phyloP scores from a whole-genome alignment of 2,113 vertebrate genomes.

The Actenoides hombroni region DNA sequence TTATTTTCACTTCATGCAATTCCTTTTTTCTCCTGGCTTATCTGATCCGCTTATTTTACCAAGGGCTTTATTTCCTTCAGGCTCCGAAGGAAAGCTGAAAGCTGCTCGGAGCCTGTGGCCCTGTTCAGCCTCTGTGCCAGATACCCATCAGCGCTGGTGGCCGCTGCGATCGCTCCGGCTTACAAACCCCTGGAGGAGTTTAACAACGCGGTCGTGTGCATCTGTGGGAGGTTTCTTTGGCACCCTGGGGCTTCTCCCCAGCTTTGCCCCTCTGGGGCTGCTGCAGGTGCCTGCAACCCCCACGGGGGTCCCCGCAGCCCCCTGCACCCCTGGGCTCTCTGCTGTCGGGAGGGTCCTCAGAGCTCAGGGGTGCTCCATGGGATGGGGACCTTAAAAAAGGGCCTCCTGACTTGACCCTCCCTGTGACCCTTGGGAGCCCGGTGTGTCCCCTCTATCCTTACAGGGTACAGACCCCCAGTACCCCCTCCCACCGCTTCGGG shows the following conservation, averaged over 20 bases:
- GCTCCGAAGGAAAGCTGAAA: not conserved
- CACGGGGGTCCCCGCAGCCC: not conserved
- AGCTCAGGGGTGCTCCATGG: not conserved
- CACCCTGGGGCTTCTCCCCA: accelerated
- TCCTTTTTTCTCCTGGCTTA: conserved; percentile 45
- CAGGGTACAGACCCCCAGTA: accelerated
- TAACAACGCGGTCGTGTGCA: accelerated
- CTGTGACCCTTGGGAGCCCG: accelerated
- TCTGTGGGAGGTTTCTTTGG: not conserved
- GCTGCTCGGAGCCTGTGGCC: not conserved
- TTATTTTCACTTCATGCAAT: conserved; percentile 23
- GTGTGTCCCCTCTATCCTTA: not conserved
- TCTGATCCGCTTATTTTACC: conserved; percentile 62
- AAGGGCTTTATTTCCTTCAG: conserved; percentile 61
- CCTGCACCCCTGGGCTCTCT: not conserved
- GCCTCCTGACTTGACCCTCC: not conserved
- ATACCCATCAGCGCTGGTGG: not conserved
- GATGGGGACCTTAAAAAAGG: not conserved
- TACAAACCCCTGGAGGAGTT: conserved; percentile 17
- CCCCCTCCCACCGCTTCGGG: not conserved
- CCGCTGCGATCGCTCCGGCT: not conserved
- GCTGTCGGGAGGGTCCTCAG: not conserved
- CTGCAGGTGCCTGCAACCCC: not conserved
- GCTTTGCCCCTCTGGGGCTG: not conserved
- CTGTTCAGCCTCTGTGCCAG: not conserved